Base-by-base conservation (phyloP, 23 tunicate genomes). In the Clavelina lepadiformis region DNA sequence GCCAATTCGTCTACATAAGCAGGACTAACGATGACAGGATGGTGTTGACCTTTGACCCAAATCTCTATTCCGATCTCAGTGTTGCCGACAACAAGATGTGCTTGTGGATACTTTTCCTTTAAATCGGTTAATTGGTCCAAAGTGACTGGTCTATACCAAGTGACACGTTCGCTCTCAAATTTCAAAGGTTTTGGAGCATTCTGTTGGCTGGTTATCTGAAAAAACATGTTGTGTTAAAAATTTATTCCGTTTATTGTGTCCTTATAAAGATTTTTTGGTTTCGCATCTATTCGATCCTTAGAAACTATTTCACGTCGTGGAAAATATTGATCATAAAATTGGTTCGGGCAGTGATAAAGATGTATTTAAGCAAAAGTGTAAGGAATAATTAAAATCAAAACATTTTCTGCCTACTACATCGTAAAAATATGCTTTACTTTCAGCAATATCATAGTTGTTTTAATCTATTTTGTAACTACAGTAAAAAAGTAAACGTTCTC, bases 61-160 rank as follows among this genome's bases (percentile, higher is more conserved):
- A 83, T 80, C 65, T 86, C 99, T 3, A 86, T 63, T 11, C 99
- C 99, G 51, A 88, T 44, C 69, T 94, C 95, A 11, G 95, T 87
- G 68, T 94, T 94, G 31, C 99, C 99, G 38, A 59, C 68, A 24
- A 94, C 94, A 22, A 94, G 24, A 25, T 69, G 86, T 31, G 95
- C 82, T 30, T 86, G 78, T 26, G 96, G 91, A 57, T 35, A 63
- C n/a, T 33, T 69, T 54, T 32, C 52, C 33, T 89, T 82, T 30
- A 94, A 61, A 24, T 57, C 63, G 28, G 81, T 55, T 60, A 94
- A 38, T 28, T 86, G 85, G 2, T 68, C 53, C 0, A 94, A 61
- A 1, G 80, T 45, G 29, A 50, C 54, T 31, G 99, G 99, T 46
- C 73, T 63, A 56, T 80, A 85, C 99, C 99, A 94, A 21, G 99